phyloP scores from a whole-genome alignment of 2,797 vertebrate genomes.

The Acanthiza pusilla region DNA sequence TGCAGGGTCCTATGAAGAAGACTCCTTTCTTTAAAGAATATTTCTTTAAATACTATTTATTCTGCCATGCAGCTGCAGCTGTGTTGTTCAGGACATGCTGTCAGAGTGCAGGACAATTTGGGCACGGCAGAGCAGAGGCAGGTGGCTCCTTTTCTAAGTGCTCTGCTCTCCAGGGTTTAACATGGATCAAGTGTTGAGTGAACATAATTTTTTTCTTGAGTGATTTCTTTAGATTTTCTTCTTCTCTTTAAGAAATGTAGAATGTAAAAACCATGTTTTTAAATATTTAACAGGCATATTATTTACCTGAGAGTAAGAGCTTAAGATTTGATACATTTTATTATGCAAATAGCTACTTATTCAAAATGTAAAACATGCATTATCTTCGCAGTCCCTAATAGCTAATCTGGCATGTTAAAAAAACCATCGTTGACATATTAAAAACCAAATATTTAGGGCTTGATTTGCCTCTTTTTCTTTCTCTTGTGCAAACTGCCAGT shows the following conservation, averaged over 20 bases:
- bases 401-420: not conserved
- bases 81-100: not conserved
- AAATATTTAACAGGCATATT: slow-evolving; percentile 48
- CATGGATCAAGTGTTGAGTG: not conserved
- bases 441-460: not conserved
- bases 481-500: not conserved
- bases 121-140: not conserved
- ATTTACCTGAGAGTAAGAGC: slow-evolving; percentile 41
- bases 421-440: not conserved
- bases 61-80: not conserved
- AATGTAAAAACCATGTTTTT: not conserved
- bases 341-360: slow-evolving; percentile 49
- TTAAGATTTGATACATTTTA: slow-evolving; percentile 48
- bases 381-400: slow-evolving; percentile 28
- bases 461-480: not conserved
- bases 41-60: not conserved
- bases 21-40: not conserved
- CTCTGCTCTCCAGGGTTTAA: not conserved
- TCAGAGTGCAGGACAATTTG: not conserved
- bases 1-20: not conserved
- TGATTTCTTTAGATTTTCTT: slow-evolving; percentile 12
- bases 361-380: slow-evolving; percentile 35
- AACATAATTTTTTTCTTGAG: not conserved
- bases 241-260: not conserved
- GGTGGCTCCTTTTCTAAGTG: not conserved